Evolutionary conservation across 1,140 invertebrate genomes (phyloP), one percentile per base, ranked within the genome.

Genomic region (Zaprionus africanus): DNA sequence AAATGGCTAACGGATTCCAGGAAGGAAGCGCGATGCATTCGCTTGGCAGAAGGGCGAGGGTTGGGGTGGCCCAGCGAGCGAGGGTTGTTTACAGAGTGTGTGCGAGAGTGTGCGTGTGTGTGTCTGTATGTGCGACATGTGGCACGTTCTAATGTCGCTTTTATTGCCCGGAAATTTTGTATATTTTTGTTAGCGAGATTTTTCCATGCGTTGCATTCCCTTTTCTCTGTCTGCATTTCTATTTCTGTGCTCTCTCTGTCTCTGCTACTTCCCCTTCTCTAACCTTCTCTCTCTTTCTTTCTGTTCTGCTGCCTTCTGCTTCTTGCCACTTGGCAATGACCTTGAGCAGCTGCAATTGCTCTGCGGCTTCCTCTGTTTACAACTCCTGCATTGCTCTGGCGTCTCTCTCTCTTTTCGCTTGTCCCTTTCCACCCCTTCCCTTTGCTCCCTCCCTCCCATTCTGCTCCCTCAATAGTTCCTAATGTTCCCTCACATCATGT

Each of bases 321-420:
- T 36, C 26, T 38, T 53, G 28, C 56, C 63, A 53, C 68, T 78
- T 88, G 78, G 61, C 85, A 88, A 34, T 84, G 85, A 90, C 85
- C 85, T 90, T 90, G 85, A 85, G 58, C 75, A 76, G 54, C 73
- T 69, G 76, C 41, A n/a, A 28, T 13, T 13, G 11, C 17, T 12
- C 53, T 57, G 62, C 41, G 19, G 43, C 57, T 58, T 26, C 26
- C 58, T 24, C 56, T 59, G 19, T 58, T 41, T 24, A 51, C 46
- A 51, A 51, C 22, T 24, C 19, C 46, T 51, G 46, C 19, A 11
- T 19, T 19, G 13, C 46, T 19, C 62, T 9, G 7, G 28, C 28
- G 17, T 13, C 38, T 41, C 17, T 17, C 22, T 12, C 5, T 24
- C 36, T 22, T 22, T 34, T 13, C 31, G 13, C 53, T 36, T 12